phyloP scores from a whole-genome alignment of 2,888 invertebrate species.

The Heliothis peltigera region DNA sequence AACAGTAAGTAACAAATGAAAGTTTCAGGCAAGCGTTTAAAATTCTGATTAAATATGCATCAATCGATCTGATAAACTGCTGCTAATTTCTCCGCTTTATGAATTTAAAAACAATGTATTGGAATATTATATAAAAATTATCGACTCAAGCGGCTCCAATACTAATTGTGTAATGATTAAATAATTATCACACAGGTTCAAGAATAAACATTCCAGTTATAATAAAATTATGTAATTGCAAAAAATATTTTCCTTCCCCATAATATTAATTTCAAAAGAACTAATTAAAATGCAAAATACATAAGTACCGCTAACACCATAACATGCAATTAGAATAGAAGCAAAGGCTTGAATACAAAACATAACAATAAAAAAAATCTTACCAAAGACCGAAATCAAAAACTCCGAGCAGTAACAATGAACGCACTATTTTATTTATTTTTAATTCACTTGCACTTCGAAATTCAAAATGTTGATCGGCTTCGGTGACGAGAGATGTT shows the following conservation, averaged over 20 bases:
- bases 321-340: conserved; percentile 37
- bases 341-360: conserved; percentile 12
- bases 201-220: not conserved
- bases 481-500: conserved; percentile 64
- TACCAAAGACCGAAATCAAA: conserved; percentile 67
- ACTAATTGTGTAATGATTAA: too few species aligned
- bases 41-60: too few species aligned
- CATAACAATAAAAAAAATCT: conserved; percentile 58
- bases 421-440: conserved; percentile 60
- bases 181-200: too few species aligned
- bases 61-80: too few species aligned
- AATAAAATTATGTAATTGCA: not conserved
- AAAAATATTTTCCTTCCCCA: not conserved
- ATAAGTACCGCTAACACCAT: conserved; percentile 22
- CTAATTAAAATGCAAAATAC: conserved; percentile 30
- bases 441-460: conserved; percentile 70
- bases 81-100: too few species aligned
- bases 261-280: conserved; percentile 11
- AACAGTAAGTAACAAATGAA: too few species aligned
- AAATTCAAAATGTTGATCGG: conserved; percentile 65
- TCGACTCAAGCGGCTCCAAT: too few species aligned
- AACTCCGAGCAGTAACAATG: conserved; percentile 53
- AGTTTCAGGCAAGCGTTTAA: too few species aligned
- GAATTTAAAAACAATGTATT: too few species aligned
- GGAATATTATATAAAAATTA: too few species aligned